phyloP scores from a whole-genome alignment of 2,113 vertebrate species.

The Halichoeres trimaculatus region DNA sequence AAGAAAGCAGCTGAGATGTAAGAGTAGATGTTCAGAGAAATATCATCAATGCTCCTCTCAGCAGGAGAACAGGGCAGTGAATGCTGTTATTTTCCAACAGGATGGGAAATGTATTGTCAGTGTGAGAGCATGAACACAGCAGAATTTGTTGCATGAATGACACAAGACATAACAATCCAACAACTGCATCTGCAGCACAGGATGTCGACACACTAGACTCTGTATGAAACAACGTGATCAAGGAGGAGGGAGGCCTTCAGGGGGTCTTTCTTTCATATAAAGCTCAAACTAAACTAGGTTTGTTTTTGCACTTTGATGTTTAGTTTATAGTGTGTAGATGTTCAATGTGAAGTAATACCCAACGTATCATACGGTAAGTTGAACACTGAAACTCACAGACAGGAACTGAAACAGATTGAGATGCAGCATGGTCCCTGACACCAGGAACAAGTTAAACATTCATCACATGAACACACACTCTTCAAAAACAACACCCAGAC shows the following conservation, averaged over 20 bases:
- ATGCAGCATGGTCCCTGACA: background rate
- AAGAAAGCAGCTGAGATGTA: background rate
- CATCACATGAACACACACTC: background rate
- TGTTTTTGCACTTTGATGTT: too few species aligned
- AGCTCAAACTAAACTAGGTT: too few species aligned
- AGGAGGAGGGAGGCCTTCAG: too few species aligned
- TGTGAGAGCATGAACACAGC: background rate
- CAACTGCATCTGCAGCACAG: background rate
- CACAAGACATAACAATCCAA: background rate
- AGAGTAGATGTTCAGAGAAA: constrained; percentile 5
- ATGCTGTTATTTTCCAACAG: constrained; percentile 1
- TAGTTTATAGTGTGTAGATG: too few species aligned
- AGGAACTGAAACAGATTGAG: background rate
- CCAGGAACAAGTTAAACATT: background rate
- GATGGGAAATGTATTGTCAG: constrained; percentile 23
- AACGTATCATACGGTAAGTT: background rate
- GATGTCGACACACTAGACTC: background rate
- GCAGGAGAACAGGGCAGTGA: background rate
- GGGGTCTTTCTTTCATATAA: too few species aligned
- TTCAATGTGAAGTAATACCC: too few species aligned
- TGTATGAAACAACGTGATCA: too few species aligned
- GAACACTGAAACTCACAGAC: background rate
- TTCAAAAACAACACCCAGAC: background rate
- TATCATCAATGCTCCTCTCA: background rate
- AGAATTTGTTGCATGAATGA: background rate